Conservation (phyloP, 2,797 vertebrate species). For the Scarus forsteni region DNA sequence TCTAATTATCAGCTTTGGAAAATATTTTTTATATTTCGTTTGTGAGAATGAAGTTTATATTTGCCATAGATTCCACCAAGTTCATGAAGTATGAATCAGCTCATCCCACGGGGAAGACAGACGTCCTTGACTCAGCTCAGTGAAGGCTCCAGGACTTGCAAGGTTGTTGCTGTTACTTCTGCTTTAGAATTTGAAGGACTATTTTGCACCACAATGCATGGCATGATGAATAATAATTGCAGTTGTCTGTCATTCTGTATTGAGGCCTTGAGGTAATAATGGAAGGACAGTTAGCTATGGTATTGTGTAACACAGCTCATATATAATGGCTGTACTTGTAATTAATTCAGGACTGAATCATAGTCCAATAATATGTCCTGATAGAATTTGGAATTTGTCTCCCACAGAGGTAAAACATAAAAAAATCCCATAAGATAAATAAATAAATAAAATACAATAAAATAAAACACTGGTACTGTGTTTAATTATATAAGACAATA, state of each 20-base stretch:
- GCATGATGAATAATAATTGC: conserved; percentile 3
- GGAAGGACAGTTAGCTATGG: neutral
- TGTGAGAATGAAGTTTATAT: neutral
- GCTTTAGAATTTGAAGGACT: neutral
- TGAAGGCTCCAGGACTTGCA: conserved; percentile 5
- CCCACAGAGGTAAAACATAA: too few relatives aligned
- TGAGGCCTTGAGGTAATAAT: neutral
- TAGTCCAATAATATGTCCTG: neutral
- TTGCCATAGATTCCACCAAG: neutral
- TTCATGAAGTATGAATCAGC: neutral
- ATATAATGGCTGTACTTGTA: neutral
- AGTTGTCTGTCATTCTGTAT: neutral
- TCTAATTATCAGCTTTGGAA: neutral
- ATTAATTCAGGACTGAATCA: neutral
- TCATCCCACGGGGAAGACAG: neutral
- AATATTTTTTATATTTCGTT: neutral
- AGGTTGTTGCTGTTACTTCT: conserved; percentile 1
- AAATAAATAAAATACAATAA: too few relatives aligned
- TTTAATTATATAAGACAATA: too few relatives aligned
- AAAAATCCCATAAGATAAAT: too few relatives aligned
- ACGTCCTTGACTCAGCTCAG: neutral
- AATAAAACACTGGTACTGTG: too few relatives aligned
- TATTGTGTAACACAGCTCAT: neutral
- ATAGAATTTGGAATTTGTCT: neutral
- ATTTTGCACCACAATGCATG: neutral